Percentiles rank a stretch among this genome's conserved stretches.
These are phyloP conservation scores for Lineus longissimus DNA, from an alignment of 1,140 invertebrate genomes.

Conservation along the genomic window DNA sequence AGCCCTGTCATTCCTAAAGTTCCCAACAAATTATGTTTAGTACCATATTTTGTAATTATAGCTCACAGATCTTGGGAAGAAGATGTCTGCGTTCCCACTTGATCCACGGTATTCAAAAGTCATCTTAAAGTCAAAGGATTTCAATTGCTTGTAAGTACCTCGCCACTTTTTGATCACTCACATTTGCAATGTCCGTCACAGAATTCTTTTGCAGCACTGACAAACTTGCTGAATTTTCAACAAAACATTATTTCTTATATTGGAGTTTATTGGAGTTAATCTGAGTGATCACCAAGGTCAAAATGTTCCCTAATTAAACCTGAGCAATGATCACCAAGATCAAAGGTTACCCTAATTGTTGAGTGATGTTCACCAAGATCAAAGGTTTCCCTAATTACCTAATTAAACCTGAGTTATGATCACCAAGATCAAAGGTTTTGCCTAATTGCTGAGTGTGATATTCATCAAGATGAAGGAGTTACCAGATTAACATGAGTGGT, in stretches of 20 bases:
- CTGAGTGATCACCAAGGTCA: not conserved
- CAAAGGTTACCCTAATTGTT: slow-evolving; percentile 6
- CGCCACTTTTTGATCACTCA: too few relatives aligned
- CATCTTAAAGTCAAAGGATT: slow-evolving; percentile 71
- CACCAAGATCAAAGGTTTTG: not conserved
- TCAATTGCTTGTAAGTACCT: slow-evolving; percentile 69
- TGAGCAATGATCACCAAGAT: not conserved
- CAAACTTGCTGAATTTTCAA: too few relatives aligned
- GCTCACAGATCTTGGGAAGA: slow-evolving; percentile 76
- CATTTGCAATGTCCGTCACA: too few relatives aligned
- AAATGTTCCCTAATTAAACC: not conserved
- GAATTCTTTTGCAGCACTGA: too few relatives aligned
- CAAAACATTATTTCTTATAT: too few relatives aligned
- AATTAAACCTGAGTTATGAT: not conserved
- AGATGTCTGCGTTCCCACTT: slow-evolving; percentile 87
- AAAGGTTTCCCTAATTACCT: slow-evolving; percentile 6
- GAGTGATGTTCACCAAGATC: slow-evolving; percentile 6
- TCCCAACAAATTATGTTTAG: too few relatives aligned
- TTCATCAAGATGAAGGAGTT: not conserved
- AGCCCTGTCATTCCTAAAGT: too few relatives aligned
- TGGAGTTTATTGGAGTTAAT: not conserved
- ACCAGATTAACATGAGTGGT: slow-evolving; percentile 4
- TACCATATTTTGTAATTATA: too few relatives aligned
- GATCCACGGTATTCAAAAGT: slow-evolving; percentile 87
- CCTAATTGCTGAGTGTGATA: slow-evolving; percentile 7